Evolutionary conservation across 1,140 invertebrate species (phyloP).

Genomic region (Antheraea pernyi): DNA sequence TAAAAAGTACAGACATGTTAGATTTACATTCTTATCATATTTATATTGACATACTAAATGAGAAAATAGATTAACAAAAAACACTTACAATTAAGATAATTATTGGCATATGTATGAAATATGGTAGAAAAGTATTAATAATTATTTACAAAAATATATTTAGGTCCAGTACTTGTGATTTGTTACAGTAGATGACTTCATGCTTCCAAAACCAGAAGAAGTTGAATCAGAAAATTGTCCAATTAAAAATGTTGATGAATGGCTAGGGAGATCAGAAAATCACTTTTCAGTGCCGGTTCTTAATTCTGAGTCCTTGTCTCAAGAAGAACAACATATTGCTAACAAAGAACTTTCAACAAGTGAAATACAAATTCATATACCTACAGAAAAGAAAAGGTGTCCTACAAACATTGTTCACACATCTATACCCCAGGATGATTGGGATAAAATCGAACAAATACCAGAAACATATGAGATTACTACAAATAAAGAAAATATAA

Average conservation of each 20-base stretch:
- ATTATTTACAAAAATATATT: no score
- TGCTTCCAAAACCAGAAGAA: constrained; percentile 27
- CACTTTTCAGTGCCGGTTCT: constrained; percentile 55
- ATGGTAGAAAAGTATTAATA: no score
- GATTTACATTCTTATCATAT: no score
- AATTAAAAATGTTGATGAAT: constrained; percentile 59
- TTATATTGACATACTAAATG: no score
- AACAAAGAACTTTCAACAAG: constrained; percentile 38
- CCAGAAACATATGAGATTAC: constrained; percentile 39
- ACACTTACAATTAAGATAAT: no score
- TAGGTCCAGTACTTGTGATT: not conserved
- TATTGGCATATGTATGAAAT: no score
- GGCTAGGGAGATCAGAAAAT: constrained; percentile 62
- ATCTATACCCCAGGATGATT: constrained; percentile 52
- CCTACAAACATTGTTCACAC: constrained; percentile 36
- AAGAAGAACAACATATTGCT: constrained; percentile 26
- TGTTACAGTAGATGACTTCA: constrained; percentile 57
- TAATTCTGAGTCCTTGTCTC: constrained; percentile 38
- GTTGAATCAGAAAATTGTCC: constrained; percentile 32
- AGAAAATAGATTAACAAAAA: no score
- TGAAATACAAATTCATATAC: constrained; percentile 49
- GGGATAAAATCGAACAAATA: constrained; percentile 67
- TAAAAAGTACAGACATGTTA: no score
- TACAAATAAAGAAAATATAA: constrained; percentile 45
- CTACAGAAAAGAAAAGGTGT: constrained; percentile 32